Evolutionary conservation across 1,140 invertebrate species (phyloP).

Genomic region (Bombus pascuorum): DNA sequence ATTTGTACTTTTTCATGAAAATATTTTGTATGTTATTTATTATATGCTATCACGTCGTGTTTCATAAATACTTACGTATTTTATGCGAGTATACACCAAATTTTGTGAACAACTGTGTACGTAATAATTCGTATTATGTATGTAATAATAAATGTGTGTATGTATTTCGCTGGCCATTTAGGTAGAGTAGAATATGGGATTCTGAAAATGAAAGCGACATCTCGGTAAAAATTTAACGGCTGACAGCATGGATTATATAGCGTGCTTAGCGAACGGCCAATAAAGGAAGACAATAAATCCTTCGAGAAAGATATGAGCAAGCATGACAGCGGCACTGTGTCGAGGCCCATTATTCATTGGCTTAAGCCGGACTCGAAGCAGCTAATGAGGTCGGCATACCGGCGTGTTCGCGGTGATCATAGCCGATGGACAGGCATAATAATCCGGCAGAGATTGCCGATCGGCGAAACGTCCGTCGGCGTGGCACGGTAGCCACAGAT

Average conservation of each 20-base stretch:
- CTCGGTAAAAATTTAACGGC: conserved; percentile 25
- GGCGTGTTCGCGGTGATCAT: conserved; percentile 66
- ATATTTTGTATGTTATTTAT: no score
- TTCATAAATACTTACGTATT: no score
- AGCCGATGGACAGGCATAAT: conserved; percentile 70
- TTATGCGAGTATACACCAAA: background rate
- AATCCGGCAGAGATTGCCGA: conserved; percentile 69
- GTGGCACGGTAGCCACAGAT: conserved; percentile 69
- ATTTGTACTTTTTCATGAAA: no score
- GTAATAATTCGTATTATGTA: background rate
- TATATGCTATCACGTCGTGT: no score
- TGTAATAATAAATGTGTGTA: no score
- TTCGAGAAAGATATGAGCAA: conserved; percentile 64
- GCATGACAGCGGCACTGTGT: conserved; percentile 59
- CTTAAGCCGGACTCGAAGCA: conserved; percentile 60
- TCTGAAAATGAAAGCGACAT: conserved; percentile 3
- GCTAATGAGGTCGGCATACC: conserved; percentile 69
- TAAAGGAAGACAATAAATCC: conserved; percentile 65
- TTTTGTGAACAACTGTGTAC: background rate
- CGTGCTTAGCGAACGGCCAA: conserved; percentile 50
- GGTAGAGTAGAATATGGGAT: background rate
- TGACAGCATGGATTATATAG: conserved; percentile 24
- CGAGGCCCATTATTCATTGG: conserved; percentile 66
- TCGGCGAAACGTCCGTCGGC: conserved; percentile 66
- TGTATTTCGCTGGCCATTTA: no score